These are phyloP conservation scores for Rhopalosiphum maidis DNA, from an alignment of 1,140 invertebrate genomes.

Conservation along the genomic window DNA sequence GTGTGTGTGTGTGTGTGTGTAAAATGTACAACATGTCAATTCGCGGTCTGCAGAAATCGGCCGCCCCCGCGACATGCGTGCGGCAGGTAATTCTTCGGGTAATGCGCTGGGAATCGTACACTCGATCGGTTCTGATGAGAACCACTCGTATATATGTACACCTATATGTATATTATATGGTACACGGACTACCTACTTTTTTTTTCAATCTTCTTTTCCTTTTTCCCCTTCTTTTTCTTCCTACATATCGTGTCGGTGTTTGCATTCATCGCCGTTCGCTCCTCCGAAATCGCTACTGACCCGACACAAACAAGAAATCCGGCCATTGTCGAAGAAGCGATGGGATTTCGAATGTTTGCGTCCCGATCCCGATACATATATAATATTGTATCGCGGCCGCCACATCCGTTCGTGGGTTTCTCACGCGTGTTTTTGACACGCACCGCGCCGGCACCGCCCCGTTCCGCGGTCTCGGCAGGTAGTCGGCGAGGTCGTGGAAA, in stretches of 20 bases:
- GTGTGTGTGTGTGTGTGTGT: no score
- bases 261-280: not conserved
- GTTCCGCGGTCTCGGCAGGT: not conserved
- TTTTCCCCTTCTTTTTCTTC: not conserved
- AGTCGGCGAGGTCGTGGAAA: slow-evolving; percentile 1
- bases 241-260: not conserved
- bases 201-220: not conserved
- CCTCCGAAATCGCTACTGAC: slow-evolving; percentile 32
- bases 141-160: not conserved
- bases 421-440: slow-evolving; percentile 20
- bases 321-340: not conserved
- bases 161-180: not conserved
- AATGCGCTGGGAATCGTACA: slow-evolving; percentile 33
- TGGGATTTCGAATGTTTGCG: slow-evolving; percentile 19
- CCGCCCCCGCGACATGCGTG: not conserved
- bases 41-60: not conserved
- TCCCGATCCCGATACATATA: slow-evolving; percentile 29
- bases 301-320: slow-evolving; percentile 35
- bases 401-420: slow-evolving; percentile 39
- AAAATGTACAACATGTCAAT: not conserved
- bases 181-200: not conserved
- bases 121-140: slow-evolving; percentile 37
- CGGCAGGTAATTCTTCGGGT: not conserved
- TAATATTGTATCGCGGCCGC: not conserved
- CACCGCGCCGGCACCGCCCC: not conserved